Percentiles rank a stretch among this genome's conserved stretches.
These are phyloP conservation scores for Watsonalla cultraria DNA, from an alignment of 2,888 invertebrate species.

Conservation along the genomic window DNA sequence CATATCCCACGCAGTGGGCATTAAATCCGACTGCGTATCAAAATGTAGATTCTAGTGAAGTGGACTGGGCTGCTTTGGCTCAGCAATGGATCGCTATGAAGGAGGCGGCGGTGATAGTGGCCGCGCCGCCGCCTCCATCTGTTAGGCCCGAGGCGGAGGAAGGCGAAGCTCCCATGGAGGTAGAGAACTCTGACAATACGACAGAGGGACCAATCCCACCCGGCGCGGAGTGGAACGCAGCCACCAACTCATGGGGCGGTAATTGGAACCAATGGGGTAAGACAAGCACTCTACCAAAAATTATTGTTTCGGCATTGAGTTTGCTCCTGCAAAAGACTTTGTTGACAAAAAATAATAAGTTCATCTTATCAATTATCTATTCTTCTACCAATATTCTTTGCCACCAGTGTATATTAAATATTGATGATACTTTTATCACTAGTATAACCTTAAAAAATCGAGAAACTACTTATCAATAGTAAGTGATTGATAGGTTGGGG, in stretches of 20 bases:
- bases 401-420: too few relatives aligned
- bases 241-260: constrained; percentile 60
- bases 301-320: background rate
- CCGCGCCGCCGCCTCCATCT: constrained; percentile 80
- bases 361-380: too few relatives aligned
- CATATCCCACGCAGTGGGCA: constrained; percentile 87
- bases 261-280: constrained; percentile 73
- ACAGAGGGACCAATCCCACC: constrained; percentile 49
- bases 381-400: too few relatives aligned
- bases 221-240: constrained; percentile 56
- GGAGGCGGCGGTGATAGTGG: constrained; percentile 81
- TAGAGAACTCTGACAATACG: constrained; percentile 83
- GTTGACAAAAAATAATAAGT: too few relatives aligned
- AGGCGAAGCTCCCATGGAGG: constrained; percentile 93
- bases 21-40: constrained; percentile 89
- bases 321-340: too few relatives aligned
- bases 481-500: constrained; percentile 54
- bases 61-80: constrained; percentile 97
- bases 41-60: constrained; percentile 89
- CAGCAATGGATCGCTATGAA: constrained; percentile 99
- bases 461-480: constrained; percentile 8
- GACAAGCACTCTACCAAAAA: constrained; percentile 6
- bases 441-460: too few relatives aligned
- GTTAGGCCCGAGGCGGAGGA: constrained; percentile 78
- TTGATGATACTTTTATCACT: too few relatives aligned